A percentile compares a stretch with the other conserved stretches of the same genome.
Conservation (phyloP, 2,888 invertebrate genomes). For the Heteromurus nitidus region DNA sequence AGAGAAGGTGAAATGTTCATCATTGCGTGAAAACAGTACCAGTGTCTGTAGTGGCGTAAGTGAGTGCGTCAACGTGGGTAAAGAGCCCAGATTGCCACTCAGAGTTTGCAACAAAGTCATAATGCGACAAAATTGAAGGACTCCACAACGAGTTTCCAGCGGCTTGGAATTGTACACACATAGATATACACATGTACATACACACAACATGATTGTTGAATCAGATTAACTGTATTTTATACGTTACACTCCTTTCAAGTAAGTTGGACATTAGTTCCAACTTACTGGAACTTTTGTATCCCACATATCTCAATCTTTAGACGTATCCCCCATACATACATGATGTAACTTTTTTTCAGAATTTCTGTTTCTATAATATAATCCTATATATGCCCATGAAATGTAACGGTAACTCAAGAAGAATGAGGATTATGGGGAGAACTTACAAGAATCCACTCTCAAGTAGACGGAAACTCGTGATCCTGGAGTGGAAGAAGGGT, state of each 20-base stretch:
- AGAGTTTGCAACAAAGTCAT: slow-evolving; percentile 71
- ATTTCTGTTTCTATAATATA: background rate
- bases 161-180: slow-evolving; percentile 61
- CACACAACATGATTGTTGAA: background rate
- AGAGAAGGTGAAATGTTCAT: no score
- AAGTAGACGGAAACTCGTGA: slow-evolving; percentile 83
- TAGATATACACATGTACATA: background rate
- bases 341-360: background rate
- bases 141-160: slow-evolving; percentile 70
- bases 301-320: no score
- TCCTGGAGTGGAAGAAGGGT: slow-evolving; percentile 80
- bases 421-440: background rate
- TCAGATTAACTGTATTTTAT: background rate
- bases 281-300: no score
- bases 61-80: slow-evolving; percentile 69
- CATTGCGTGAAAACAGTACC: slow-evolving; percentile 53
- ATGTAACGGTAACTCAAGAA: background rate
- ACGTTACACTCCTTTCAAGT: no score
- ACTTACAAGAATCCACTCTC: slow-evolving; percentile 87
- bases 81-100: slow-evolving; percentile 70
- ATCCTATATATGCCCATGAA: slow-evolving; percentile 6
- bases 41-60: slow-evolving; percentile 70
- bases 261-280: no score
- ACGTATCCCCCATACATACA: no score
- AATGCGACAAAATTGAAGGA: slow-evolving; percentile 70